A percentile compares a stretch with the other conserved stretches of the same genome.
Evolutionary conservation across 2,888 invertebrate genomes (phyloP).

Genomic region (Stegophylla sp.): DNA sequence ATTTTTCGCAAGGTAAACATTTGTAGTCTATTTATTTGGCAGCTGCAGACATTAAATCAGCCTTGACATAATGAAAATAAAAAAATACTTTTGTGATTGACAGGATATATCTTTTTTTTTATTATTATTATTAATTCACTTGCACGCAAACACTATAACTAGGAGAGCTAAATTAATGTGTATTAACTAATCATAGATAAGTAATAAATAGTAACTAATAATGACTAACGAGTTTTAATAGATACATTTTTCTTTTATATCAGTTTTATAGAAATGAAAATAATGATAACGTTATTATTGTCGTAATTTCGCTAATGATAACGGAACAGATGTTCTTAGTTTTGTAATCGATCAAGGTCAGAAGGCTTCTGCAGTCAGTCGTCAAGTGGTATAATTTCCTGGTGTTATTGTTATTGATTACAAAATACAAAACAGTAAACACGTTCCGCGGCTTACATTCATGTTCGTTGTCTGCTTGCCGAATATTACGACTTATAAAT

Average conservation of each 20-base stretch:
- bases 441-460: no score
- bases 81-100: background rate
- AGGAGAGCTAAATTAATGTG: background rate
- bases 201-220: background rate
- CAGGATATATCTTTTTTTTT: background rate
- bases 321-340: background rate
- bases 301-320: conserved; percentile 11
- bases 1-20: conserved; percentile 13
- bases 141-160: background rate
- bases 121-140: background rate
- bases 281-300: conserved; percentile 18
- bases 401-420: no score
- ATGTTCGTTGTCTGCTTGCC: no score
- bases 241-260: no score
- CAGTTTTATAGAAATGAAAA: background rate
- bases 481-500: no score
- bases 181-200: background rate
- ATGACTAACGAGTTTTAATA: background rate
- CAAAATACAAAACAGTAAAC: no score
- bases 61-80: conserved; percentile 50
- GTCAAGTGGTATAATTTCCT: no score
- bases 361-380: no score
- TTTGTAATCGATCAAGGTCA: background rate
- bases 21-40: conserved; percentile 31
- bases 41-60: background rate